Base-by-base conservation (phyloP, 2,113 vertebrate species). In the Seriola dumerili region DNA sequence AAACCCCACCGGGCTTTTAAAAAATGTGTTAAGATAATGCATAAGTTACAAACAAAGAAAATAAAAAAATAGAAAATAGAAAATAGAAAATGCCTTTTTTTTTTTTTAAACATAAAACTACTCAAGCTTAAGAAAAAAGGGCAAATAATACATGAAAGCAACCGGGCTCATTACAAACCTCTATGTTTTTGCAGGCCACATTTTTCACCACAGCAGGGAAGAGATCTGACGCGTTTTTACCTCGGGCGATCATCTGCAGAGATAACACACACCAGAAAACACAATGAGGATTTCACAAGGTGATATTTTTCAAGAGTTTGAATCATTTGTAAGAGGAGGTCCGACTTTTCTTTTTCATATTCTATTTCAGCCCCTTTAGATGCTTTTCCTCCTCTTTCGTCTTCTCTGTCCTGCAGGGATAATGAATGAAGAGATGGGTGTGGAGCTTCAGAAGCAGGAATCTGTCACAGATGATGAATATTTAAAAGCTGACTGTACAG, bases 131-230 rank as follows among this genome's bases (percentile, higher is more conserved):
- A 54, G 21, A 71, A 19, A 48, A 50, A 9, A 0, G 21, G 81
- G 44, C 9, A 70, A 40, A 75, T 52, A 21, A 57, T 17, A 25
- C 17, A 74, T 58, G 7, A 69, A 48, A 61, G 34, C 73, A 34
- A 38, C 32, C 14, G 25, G 11, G 59, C 32, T 77, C 38, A n/a
- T 77, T 25, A 87, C 94, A 70, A 79, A 99, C 98, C 98, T 99
- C 98, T 0, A 99, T 99, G 91, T 99, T 99, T 93, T 99, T 99
- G 88, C 98, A 99, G 77, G 98, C 98, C 48, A 99, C 98, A 0
- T 99, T 99, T 92, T 99, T 99, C 86, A 99, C 98, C 80, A 99
- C 98, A 0, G 98, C 98, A 6, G 98, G 98, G 84, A 99, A 99
- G 68, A 99, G 96, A 87, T 99, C 98, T 0, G 98, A 99, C 5